Evolutionary conservation across 2,113 vertebrate genomes (phyloP), one percentile per base, ranked within the genome.

Genomic region (Hucho hucho): DNA sequence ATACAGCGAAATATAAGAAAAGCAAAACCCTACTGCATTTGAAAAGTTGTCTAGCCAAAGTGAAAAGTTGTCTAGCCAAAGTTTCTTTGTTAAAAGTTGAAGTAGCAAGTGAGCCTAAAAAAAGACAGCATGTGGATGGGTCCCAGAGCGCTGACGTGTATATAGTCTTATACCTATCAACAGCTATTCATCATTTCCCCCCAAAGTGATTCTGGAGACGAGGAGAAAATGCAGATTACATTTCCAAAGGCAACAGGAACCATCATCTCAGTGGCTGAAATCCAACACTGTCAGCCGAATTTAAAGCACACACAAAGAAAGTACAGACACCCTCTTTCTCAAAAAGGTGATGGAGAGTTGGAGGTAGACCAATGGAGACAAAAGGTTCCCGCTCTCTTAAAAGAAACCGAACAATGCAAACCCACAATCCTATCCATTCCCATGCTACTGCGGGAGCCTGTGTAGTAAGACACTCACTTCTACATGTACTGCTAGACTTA

Each of bases 81-180:
- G 32, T 32, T 1, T 32, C 29, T 32, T 32, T 6, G 32, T 32
- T 6, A 6, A 32, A 32, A 1, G 32, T n/a, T 16, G n/a, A 13
- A 29, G 25, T 14, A 56, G 67, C 43, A 47, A 47, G 37, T 24
- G 9, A 14, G 43, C 12, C 14, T 20, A 29, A 14, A 11, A 11
- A 1, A 32, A 32, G 32, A 32, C 32, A 32, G 32, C 32, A 32
- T 32, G 32, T 32, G 32, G 32, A 32, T 32, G 32, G 6, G 32
- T 32, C 32, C 69, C 69, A 72, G 13, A 24, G 28, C 32, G 58
- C 18, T 53, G 69, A 69, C 20, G 32, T 22, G 25, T 65, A 63
- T 65, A 63, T 72, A 70, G 69, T 80, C 67, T 73, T 68, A 75
- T 64, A 82, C 80, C 76, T 46, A 80, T 81, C 80, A 79, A 70